Base-by-base conservation (phyloP, 2,888 invertebrate genomes). In the Ganaspis brasiliensis region DNA sequence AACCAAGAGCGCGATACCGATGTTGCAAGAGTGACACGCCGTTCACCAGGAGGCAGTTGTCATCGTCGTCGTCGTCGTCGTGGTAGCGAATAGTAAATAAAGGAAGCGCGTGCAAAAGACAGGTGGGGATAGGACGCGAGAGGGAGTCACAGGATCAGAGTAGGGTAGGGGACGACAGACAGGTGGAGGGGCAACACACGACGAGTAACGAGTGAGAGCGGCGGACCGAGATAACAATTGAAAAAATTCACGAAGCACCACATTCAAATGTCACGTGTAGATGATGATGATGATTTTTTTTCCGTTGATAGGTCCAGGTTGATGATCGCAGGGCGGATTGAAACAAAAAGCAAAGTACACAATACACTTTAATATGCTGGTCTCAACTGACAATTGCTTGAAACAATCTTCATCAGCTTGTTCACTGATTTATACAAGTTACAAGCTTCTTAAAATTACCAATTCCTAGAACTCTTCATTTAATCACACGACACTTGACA, bases 21-120 rank as follows among this genome's bases (percentile, higher is more conserved):
- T 37, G 21, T 19, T 61, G 8, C 31, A 45, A 16, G 45, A 14
- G 63, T 35, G 24, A 55, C 31, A 45, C 14, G 75, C 49, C 16
- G 56, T 81, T 84, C 80, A 84, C 61, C 80, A 80, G 52, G 49
- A 76, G 73, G 72, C 72, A 75, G 81, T 76, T 80, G 77, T 79
- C 75, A 80, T 79, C 76, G 81, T 76, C 81, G 77, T 79, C 75
- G 80, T 79, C 77, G 76, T 45, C 70, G 74, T 77, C 83, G 85
- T 78, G 80, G 84, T 86, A 85, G 83, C 79, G 81, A 85, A 52
- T 52, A 84, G 87, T 88, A 89, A 88, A 89, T 87, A 87, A 87
- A 87, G 87, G 84, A 83, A 85, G 84, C 88, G 88, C 86, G 89
- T 86, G 87, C 81, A 76, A 74, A 79, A 76, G 79, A 73, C 76